Percentiles rank a stretch among this genome's conserved stretches.
These are phyloP conservation scores for Ciconia stormi DNA, from an alignment of 2,113 vertebrate genomes.

Conservation along the genomic window DNA sequence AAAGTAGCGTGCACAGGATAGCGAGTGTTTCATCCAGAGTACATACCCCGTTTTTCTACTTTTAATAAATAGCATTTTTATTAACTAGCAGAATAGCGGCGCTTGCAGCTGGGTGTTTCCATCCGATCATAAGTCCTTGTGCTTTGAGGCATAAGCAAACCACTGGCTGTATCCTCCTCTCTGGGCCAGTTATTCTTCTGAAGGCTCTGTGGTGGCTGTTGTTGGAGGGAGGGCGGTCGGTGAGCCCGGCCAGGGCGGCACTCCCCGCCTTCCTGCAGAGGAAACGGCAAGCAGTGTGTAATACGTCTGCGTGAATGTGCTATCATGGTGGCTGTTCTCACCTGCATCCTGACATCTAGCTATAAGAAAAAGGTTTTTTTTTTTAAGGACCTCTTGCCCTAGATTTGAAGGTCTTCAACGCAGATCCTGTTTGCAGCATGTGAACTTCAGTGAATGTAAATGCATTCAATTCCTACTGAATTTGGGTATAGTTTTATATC, in stretches of 20 bases:
- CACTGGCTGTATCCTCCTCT: background rate
- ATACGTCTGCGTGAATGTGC: rapidly evolving
- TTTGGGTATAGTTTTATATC: slow-evolving; percentile 24
- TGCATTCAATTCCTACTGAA: slow-evolving; percentile 22
- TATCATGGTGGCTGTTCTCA: background rate
- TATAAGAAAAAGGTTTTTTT: background rate
- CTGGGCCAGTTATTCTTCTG: rapidly evolving
- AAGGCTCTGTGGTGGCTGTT: background rate
- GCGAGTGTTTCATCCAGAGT: background rate
- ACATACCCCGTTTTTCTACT: background rate
- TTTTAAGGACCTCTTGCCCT: background rate
- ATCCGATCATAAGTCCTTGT: background rate
- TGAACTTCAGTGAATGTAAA: background rate
- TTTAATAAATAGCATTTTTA: background rate
- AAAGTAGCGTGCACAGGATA: background rate
- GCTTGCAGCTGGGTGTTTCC: background rate
- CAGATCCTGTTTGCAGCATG: slow-evolving; percentile 18
- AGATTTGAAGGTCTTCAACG: background rate
- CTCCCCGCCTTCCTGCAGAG: background rate
- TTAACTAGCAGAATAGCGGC: background rate
- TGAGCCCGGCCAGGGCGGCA: background rate
- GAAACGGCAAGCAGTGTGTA: rapidly evolving
- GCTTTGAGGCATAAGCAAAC: background rate
- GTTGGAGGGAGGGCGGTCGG: background rate
- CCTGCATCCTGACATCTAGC: background rate